These are phyloP conservation scores for Campylomormyrus numenius DNA, from an alignment of 2,113 vertebrate genomes.

Conservation along the genomic window DNA sequence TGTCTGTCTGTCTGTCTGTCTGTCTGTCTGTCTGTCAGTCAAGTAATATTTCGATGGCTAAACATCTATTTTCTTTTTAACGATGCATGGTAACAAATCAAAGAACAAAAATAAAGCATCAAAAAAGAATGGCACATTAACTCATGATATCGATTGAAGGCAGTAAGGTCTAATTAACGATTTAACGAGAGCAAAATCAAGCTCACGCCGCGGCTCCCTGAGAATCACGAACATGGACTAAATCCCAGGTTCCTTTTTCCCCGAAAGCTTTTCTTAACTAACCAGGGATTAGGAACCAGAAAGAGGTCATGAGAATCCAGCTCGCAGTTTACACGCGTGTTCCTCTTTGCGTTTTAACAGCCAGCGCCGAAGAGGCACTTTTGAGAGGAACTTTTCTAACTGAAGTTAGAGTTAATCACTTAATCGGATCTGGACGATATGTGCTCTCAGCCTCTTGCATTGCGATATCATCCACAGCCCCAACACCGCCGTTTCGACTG, in stretches of 20 bases:
- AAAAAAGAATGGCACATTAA: neutral
- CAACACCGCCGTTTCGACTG: neutral
- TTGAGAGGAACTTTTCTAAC: neutral
- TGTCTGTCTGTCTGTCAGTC: too few relatives aligned
- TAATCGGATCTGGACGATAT: neutral
- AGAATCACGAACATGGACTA: neutral
- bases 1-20: too few relatives aligned
- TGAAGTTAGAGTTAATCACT: neutral
- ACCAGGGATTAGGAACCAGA: neutral
- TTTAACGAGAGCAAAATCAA: neutral
- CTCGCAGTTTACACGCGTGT: neutral
- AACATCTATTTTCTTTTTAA: neutral
- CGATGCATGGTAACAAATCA: neutral
- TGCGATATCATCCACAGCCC: neutral
- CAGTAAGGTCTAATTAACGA: neutral
- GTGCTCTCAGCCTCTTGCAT: neutral
- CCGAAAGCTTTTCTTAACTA: neutral
- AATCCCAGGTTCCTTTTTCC: neutral
- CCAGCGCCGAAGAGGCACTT: neutral
- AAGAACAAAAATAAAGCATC: neutral
- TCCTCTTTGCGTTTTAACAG: neutral
- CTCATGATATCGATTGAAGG: neutral
- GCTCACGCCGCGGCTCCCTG: neutral
- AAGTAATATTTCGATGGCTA: neutral
- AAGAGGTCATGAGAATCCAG: neutral